Evolutionary conservation across 2,113 vertebrate genomes (phyloP).

Genomic region (Typhlomys cinereus): DNA sequence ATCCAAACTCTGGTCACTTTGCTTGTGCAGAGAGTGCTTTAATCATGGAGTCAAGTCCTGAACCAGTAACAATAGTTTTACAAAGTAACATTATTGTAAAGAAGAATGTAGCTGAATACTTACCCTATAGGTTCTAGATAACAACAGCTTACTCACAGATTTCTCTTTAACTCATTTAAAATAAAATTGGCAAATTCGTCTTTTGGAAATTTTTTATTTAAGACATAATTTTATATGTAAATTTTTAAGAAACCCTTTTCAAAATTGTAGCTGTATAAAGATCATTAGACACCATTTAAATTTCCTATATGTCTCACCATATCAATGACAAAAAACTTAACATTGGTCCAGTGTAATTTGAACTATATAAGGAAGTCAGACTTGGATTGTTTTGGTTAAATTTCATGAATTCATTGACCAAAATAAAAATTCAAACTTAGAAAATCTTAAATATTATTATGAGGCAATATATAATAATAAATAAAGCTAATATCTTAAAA

Average conservation of each 20-base stretch:
- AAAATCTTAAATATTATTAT: background rate
- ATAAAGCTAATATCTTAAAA: too few relatives aligned
- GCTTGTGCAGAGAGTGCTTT: too few relatives aligned
- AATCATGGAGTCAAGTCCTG: too few relatives aligned
- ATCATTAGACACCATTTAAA: background rate
- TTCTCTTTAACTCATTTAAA: too few relatives aligned
- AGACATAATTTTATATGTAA: background rate
- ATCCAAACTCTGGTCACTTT: too few relatives aligned
- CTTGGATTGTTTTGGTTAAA: background rate
- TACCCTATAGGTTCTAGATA: too few relatives aligned
- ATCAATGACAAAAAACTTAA: background rate
- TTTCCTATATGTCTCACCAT: background rate
- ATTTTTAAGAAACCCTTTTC: background rate
- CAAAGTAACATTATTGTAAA: too few relatives aligned
- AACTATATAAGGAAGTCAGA: background rate
- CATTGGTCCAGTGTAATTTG: background rate
- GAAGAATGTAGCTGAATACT: too few relatives aligned
- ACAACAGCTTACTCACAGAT: too few relatives aligned
- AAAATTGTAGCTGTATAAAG: background rate
- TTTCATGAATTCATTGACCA: background rate
- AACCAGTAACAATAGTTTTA: too few relatives aligned
- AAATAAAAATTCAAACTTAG: background rate
- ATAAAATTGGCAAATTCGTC: background rate
- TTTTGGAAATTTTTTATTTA: background rate
- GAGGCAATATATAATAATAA: too few relatives aligned